Base-by-base conservation (phyloP, 2,113 vertebrate genomes). In the Oncorhynchus keta region DNA sequence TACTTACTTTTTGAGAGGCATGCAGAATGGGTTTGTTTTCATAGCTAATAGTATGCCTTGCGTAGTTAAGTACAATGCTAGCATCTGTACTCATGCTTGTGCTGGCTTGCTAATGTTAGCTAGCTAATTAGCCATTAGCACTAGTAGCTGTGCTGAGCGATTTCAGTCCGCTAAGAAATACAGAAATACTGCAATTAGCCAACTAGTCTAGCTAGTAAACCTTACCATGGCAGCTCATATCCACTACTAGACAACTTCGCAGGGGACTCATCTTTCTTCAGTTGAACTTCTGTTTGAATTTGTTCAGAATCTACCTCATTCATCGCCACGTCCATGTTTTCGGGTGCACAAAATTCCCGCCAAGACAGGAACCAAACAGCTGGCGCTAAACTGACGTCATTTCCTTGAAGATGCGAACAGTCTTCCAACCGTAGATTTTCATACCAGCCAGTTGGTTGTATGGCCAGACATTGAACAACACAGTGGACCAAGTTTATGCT, bases 161-260 rank as follows among this genome's bases (percentile, higher is more conserved):
- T 18, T 14, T 45, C 39, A 18, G 13, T 55, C 51, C 51, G 13
- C 51, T 55, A 55, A 45, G 9, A 45, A 45, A 45, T 11, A 45
- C 39, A 45, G 18, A 55, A 55, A 55, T 55, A 18, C 3, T 55
- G 13, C 51, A 55, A 51, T 4, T 51, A 51, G 49, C 14, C 9
- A 51, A 55, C 51, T 18, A 55, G 16, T 45, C 51, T 55, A 55
- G 9, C 39, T 45, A 45, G 51, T 55, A 16, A 55, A 14, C 51
- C 51, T 71, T 83, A 89, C 87, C 87, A 89, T 18, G 93, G 93
- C 61, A 94, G 81, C 28, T 93, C 91, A 66, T 92, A 93, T 1
- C 84, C 26, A 48, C 26, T 81, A 8, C 74, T 64, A 3, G 75
- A 24, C 12, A 65, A 18, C 62, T 83, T 88, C 1, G 68, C 26